Base-by-base conservation (phyloP, 1,140 invertebrate genomes). In the Drosophila watanabei region DNA sequence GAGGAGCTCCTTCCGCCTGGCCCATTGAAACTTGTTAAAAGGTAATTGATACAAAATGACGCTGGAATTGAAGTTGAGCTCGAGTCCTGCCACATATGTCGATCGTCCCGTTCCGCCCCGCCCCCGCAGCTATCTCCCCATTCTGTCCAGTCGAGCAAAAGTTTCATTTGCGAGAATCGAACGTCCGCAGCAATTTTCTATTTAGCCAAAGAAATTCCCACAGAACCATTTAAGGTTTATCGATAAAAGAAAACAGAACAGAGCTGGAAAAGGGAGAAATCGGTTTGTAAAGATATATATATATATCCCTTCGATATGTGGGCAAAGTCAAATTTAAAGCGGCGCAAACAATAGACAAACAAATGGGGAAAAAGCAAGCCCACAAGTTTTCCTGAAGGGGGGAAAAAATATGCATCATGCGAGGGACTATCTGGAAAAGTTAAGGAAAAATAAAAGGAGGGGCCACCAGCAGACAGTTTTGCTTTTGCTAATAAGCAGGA, bases 11-110 rank as follows among this genome's bases (percentile, higher is more conserved):
- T 16, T 16, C 46, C 48, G 10, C 54, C 48, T 39, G 71, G 39
- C 18, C 80, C 66, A 72, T 80, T 57, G 79, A 79, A 86, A 84
- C 77, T 84, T 80, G 84, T 73, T 77, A 77, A 80, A 88, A 84
- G 80, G 80, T 88, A 88, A 89, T 88, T 88, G 85, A 89, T 89
- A 88, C 85, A 88, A 89, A 84, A 78, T 80, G 80, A 87, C 72
- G 84, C 79, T 72, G 80, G 71, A 76, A 88, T 80, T 75, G 56
- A 80, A 72, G 76, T 77, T 70, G 56, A 72, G 58, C 56, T 65
- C 58, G 57, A 73, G 39, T 61, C 45, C 52, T 64, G 76, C 52
- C 60, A 49, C 70, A 57, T 56, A 71, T 73, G 71, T 73, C 51
- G 45, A 68, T 64, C 11, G 2, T 13, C 6, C 35, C 18, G 16